Conservation (phyloP, 1,140 invertebrate species). For the Wasmannia auropunctata region DNA sequence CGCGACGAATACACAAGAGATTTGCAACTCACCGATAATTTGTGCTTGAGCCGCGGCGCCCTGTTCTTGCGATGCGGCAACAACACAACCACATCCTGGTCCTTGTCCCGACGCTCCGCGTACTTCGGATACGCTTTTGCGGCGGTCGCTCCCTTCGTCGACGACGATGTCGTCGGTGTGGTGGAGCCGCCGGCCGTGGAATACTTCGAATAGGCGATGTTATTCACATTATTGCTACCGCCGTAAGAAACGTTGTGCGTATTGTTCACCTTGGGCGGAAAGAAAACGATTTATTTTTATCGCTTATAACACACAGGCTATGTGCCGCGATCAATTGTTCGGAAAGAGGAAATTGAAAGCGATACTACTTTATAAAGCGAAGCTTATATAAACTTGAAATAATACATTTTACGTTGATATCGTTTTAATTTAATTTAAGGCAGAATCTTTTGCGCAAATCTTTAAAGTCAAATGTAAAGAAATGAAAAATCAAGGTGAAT, state of each 20-base stretch:
- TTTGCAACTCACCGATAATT: constrained; percentile 81
- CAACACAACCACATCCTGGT: constrained; percentile 80
- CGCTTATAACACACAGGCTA: background rate
- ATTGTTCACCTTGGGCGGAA: constrained; percentile 87
- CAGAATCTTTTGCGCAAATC: background rate
- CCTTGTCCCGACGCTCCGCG: constrained; percentile 67
- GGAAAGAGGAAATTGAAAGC: background rate
- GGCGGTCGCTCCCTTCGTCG: constrained; percentile 36
- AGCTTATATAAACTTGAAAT: background rate
- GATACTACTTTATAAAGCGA: background rate
- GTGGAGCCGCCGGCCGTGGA: constrained; percentile 80
- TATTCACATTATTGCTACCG: constrained; percentile 86
- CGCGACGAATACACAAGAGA: background rate
- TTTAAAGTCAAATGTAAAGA: background rate
- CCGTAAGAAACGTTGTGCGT: constrained; percentile 90
- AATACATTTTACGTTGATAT: background rate
- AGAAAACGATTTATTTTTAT: constrained; percentile 16
- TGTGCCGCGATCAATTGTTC: background rate
- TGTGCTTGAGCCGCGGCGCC: constrained; percentile 79
- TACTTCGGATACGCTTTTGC: constrained; percentile 66
- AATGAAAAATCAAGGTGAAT: background rate
- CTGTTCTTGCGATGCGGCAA: constrained; percentile 79
- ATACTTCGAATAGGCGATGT: constrained; percentile 87
- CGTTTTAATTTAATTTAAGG: background rate
- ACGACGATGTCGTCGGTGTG: constrained; percentile 59